Conservation (phyloP, 2,888 invertebrate species). For the Carabus problematicus region DNA sequence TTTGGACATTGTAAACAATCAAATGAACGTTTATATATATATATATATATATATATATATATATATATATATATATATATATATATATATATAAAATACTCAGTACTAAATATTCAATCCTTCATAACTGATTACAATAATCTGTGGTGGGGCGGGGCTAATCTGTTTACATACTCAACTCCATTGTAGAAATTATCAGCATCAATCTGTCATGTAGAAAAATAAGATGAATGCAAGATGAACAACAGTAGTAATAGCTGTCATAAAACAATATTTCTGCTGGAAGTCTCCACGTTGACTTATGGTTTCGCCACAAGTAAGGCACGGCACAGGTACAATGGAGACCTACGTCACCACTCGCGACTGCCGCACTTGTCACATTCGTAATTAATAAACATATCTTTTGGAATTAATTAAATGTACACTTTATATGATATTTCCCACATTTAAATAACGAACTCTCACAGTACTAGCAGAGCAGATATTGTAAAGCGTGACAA, state of each 20-base stretch:
- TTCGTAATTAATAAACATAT: conserved; percentile 35
- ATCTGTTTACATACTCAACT: conserved; percentile 58
- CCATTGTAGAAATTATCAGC: conserved; percentile 40
- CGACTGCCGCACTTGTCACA: conserved; percentile 53
- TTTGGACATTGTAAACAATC: neutral
- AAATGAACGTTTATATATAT: neutral
- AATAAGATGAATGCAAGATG: conserved; percentile 21
- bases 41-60: neutral
- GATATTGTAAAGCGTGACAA: conserved; percentile 35
- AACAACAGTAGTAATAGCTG: conserved; percentile 26
- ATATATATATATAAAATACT: conserved; percentile 1
- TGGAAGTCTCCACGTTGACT: conserved; percentile 39
- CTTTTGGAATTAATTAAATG: conserved; percentile 14
- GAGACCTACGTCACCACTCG: conserved; percentile 59
- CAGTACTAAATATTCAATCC: conserved; percentile 17
- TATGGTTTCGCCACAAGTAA: conserved; percentile 45
- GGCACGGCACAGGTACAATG: conserved; percentile 58
- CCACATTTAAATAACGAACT: conserved; percentile 23
- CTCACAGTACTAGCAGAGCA: conserved; percentile 28
- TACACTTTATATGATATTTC: conserved; percentile 26
- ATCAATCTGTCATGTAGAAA: conserved; percentile 24
- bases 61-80: conserved; percentile 4
- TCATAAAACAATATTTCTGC: conserved; percentile 29
- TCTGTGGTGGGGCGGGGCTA: conserved; percentile 59
- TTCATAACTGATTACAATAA: conserved; percentile 40